Evolutionary conservation across 2,888 invertebrate species (phyloP).

Genomic region (Eupithecia inturbata): DNA sequence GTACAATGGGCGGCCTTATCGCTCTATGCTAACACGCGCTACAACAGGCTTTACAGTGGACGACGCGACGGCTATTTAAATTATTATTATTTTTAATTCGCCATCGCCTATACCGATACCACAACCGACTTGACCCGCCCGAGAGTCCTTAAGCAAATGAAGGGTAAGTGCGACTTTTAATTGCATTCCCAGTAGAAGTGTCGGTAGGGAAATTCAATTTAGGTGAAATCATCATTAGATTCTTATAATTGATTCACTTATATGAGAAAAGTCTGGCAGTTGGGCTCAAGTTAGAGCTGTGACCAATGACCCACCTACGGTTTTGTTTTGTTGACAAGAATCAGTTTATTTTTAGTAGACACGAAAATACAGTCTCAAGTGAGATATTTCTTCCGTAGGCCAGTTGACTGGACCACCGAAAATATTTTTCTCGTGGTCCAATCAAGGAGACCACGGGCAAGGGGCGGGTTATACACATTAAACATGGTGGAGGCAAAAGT

Average conservation of each 20-base stretch:
- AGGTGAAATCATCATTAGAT: conserved; percentile 2
- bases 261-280: not conserved
- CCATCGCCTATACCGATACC: conserved; percentile 36
- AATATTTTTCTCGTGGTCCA: too few species aligned
- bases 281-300: not conserved
- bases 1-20: too few species aligned
- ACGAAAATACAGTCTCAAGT: too few species aligned
- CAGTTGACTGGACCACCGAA: too few species aligned
- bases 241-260: conserved; percentile 3
- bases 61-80: too few species aligned
- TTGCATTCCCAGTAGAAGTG: conserved; percentile 42
- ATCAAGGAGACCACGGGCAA: too few species aligned
- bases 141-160: conserved; percentile 47
- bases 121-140: conserved; percentile 22
- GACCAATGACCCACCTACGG: too few species aligned
- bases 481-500: not conserved
- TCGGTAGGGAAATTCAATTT: conserved; percentile 5
- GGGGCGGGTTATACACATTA: not conserved
- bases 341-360: too few species aligned
- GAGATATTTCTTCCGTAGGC: too few species aligned
- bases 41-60: too few species aligned
- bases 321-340: too few species aligned
- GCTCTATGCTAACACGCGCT: too few species aligned
- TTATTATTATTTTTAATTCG: not conserved
- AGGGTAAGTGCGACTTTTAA: conserved; percentile 49